These are phyloP conservation scores for Triops longicaudatus DNA, from an alignment of 1,140 invertebrate species.

Conservation along the genomic window DNA sequence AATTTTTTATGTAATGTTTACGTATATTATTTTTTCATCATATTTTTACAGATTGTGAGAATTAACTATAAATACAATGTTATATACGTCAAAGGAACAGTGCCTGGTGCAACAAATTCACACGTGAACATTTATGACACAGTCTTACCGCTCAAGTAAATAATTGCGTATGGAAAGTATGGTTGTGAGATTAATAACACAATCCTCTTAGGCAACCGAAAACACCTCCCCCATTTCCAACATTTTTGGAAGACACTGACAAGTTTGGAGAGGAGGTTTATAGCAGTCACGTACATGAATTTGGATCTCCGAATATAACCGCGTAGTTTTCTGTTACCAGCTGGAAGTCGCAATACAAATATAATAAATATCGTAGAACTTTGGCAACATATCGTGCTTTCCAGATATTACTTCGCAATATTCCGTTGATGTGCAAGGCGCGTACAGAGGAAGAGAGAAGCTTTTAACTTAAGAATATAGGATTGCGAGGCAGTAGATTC, in stretches of 20 bases:
- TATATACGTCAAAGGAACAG: conserved; percentile 72
- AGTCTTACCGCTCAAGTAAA: conserved; percentile 49
- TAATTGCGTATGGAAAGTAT: conserved; percentile 17
- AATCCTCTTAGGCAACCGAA: background rate
- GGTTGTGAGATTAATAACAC: background rate
- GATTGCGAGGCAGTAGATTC: too few species aligned
- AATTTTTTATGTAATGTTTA: background rate
- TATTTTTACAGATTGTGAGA: conserved; percentile 59
- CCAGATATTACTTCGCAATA: too few species aligned
- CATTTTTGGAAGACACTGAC: background rate
- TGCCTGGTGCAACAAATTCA: conserved; percentile 73
- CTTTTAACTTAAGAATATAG: too few species aligned
- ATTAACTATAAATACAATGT: conserved; percentile 93
- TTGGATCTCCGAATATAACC: background rate
- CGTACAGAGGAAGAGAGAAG: too few species aligned
- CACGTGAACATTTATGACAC: conserved; percentile 77
- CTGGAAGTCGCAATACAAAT: background rate
- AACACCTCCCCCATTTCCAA: background rate
- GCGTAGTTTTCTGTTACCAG: background rate
- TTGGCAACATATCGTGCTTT: background rate
- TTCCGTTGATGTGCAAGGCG: too few species aligned
- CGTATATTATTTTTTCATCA: conserved; percentile 16
- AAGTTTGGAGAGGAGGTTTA: background rate
- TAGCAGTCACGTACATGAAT: background rate
- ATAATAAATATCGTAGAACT: background rate